phyloP scores from a whole-genome alignment of 2,113 vertebrate species.

The Ariopsis seemanni region DNA sequence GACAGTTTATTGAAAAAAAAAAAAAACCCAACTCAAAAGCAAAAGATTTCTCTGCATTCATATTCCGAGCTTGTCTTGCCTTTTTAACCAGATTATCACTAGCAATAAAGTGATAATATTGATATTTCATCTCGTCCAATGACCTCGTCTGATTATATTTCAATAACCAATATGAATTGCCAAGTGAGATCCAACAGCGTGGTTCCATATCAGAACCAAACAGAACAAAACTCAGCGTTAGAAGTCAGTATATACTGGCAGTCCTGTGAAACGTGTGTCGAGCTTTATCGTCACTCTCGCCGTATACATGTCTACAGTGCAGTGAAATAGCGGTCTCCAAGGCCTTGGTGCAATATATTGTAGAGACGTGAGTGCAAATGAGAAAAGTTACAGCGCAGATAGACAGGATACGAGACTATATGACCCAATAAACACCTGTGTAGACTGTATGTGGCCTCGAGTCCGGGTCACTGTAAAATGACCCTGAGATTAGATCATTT shows the following conservation, averaged over 20 bases:
- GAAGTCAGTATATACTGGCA: background rate
- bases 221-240: background rate
- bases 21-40: too few species aligned
- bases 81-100: background rate
- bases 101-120: background rate
- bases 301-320: background rate
- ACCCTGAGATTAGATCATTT: conserved; percentile 43
- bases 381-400: background rate
- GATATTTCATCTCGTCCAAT: background rate
- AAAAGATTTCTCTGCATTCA: background rate
- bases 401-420: background rate
- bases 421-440: too few species aligned
- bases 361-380: background rate
- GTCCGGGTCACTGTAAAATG: conserved; percentile 31
- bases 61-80: background rate
- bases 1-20: background rate
- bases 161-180: background rate
- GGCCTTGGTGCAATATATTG: background rate
- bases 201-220: background rate
- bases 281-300: background rate
- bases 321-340: background rate
- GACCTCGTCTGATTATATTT: background rate
- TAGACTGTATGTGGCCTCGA: background rate
- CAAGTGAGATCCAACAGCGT: background rate
- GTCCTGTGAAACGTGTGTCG: background rate